phyloP scores from a whole-genome alignment of 2,797 vertebrate genomes.

The Morelia viridis region DNA sequence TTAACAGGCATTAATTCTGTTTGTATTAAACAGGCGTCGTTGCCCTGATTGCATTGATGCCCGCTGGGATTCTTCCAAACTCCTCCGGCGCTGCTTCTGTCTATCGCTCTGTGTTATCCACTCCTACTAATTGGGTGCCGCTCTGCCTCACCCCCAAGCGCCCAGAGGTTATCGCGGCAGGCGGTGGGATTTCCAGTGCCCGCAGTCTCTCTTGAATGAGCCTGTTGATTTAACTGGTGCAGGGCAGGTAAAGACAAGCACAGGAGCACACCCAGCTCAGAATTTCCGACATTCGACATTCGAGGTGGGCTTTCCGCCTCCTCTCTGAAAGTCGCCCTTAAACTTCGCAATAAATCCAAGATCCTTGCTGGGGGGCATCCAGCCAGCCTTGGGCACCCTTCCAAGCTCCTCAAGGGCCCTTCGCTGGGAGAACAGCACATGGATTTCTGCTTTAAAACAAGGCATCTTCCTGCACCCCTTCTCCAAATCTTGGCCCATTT shows the following conservation, averaged over 20 bases:
- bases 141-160: neutral
- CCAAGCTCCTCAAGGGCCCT: neutral
- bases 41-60: neutral
- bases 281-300: neutral
- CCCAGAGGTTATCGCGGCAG: neutral
- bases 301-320: neutral
- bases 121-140: neutral
- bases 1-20: neutral
- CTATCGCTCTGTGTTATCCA: fast-evolving
- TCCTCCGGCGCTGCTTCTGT: neutral
- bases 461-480: neutral
- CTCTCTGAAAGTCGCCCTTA: neutral
- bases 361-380: neutral
- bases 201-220: neutral
- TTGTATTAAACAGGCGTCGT: neutral
- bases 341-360: neutral
- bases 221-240: neutral
- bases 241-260: neutral
- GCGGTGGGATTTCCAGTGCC: neutral
- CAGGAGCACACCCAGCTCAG: neutral
- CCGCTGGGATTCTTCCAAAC: neutral
- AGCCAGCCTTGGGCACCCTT: neutral
- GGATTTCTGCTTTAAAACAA: neutral
- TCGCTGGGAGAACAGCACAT: neutral
- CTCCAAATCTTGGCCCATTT: neutral